phyloP scores from a whole-genome alignment of 1,140 invertebrate genomes.

The Brachionus plicatilis region DNA sequence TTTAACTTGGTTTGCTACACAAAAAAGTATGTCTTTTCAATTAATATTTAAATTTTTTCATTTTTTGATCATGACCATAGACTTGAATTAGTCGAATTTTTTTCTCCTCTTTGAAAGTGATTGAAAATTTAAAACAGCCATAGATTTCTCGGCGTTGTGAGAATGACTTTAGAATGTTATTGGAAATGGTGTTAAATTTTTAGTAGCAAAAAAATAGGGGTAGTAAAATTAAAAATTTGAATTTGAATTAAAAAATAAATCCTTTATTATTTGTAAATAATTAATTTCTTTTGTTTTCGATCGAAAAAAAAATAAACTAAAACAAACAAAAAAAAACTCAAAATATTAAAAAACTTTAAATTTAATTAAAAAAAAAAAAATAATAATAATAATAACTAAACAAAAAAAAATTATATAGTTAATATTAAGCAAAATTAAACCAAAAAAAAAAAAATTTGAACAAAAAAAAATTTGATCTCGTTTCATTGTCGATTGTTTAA shows the following conservation, averaged over 20 bases:
- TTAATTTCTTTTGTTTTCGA: not conserved
- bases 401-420: not conserved
- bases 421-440: not conserved
- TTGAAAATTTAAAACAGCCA: too few species aligned
- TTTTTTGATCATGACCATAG: too few species aligned
- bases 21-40: too few species aligned
- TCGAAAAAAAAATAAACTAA: not conserved
- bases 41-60: too few species aligned
- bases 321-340: not conserved
- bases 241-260: not conserved
- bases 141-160: too few species aligned
- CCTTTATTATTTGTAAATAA: not conserved
- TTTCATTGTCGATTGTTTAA: constrained; percentile 12
- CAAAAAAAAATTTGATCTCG: not conserved
- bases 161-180: not conserved
- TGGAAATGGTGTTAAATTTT: not conserved
- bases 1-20: too few species aligned
- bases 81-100: too few species aligned
- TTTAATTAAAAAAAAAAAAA: not conserved
- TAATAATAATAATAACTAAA: not conserved
- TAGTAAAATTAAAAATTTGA: not conserved
- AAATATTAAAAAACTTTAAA: not conserved
- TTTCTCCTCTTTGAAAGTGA: too few species aligned
- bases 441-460: not conserved
- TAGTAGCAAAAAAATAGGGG: not conserved